Evolutionary conservation across 2,797 vertebrate species (phyloP), one percentile per base, ranked within the genome.

Genomic region (Silurus lanzhouensis): DNA sequence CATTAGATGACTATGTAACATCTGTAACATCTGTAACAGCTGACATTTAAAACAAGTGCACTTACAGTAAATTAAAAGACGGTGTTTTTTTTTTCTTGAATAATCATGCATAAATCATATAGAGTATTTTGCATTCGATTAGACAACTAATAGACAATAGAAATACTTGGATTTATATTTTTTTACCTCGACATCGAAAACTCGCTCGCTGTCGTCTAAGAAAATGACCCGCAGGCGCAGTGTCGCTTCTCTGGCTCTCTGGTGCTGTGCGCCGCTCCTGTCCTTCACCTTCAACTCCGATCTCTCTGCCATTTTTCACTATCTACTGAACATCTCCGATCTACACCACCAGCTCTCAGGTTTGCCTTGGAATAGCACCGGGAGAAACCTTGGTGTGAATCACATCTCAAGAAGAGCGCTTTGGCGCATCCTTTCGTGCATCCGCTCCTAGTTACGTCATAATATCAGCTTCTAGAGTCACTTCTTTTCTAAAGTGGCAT

Each of bases 151-250:
- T 44, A 25, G 1, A 1, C 22, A 27, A 70, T 3, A 63, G 15
- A 15, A 77, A 31, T 13, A 19, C 9, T 2, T 25, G 25, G 3
- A 82, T 61, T 58, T 76, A 82, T 84, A 22, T 58, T 22, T 61
- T 61, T 87, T 90, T 60, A 95, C 95, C 93, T 96, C 93, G 84
- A 95, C 94, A 82, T 96, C 94, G 84, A 96, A 95, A 61, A 93
- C 92, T 85, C 94, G 92, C 90, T 95, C 94, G 85, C 93, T 95
- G 88, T 94, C 93, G 31, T 96, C 95, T 90, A 96, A 89, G 86
- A 96, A 95, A 60, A 95, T 75, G 52, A 95, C 95, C 44, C 94
- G 92, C 88, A 95, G 90, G 84, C 92, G 91, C 88, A 95, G 92
- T 83, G 92, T 93, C 7, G 90, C 91, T 76, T 93, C 93, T 87